A percentile compares a stretch with the other conserved stretches of the same genome.
phyloP scores from a whole-genome alignment of 2,888 invertebrate species.

The Acrocyrtus sp. region DNA sequence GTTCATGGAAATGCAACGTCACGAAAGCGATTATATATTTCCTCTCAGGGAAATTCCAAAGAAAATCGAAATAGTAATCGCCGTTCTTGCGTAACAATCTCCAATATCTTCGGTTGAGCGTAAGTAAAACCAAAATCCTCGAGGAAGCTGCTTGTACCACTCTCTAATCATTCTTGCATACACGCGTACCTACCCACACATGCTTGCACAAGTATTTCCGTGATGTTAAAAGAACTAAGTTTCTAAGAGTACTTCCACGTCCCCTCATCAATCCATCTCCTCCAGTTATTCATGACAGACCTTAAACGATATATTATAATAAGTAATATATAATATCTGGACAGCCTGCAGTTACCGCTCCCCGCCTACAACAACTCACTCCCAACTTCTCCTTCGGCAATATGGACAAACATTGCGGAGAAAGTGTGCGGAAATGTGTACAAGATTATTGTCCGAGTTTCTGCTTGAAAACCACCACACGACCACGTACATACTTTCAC shows the following conservation, averaged over 20 bases:
- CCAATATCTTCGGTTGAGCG: conserved; percentile 50
- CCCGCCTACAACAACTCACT: neutral
- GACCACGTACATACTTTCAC: neutral
- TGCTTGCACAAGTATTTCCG: neutral
- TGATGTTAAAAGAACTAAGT: neutral
- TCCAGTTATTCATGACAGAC: too few relatives aligned
- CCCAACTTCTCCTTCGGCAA: too few relatives aligned
- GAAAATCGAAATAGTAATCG: conserved; percentile 49
- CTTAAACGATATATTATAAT: neutral
- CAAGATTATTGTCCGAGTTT: neutral
- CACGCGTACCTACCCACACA: neutral
- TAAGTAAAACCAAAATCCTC: conserved; percentile 20
- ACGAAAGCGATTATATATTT: conserved; percentile 40
- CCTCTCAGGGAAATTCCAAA: conserved; percentile 19
- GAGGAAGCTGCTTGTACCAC: neutral
- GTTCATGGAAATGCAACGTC: conserved; percentile 3
- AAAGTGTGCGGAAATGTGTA: neutral
- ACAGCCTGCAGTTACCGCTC: too few relatives aligned
- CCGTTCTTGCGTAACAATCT: conserved; percentile 52
- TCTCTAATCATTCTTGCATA: neutral
- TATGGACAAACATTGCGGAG: too few relatives aligned
- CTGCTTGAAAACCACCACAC: too few relatives aligned
- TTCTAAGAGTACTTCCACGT: too few relatives aligned
- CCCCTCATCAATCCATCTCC: too few relatives aligned
- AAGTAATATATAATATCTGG: neutral